phyloP scores from a whole-genome alignment of 2,113 vertebrate genomes.

The Morone chrysops region DNA sequence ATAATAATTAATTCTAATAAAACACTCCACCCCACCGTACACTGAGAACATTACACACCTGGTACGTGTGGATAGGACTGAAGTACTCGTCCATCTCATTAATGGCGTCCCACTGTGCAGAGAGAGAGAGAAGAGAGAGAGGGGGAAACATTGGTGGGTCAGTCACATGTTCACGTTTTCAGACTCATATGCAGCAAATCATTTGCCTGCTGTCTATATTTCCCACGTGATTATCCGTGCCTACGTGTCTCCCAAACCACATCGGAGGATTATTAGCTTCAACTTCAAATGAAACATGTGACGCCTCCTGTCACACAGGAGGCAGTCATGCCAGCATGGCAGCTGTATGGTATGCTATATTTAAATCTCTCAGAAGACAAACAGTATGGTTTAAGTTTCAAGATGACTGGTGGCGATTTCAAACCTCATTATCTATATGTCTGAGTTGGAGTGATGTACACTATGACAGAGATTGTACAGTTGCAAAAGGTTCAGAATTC shows the following conservation, averaged over 20 bases:
- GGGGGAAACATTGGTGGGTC: conserved; percentile 14
- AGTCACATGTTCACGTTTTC: conserved; percentile 38
- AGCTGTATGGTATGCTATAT: conserved; percentile 16
- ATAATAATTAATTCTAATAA: conserved; percentile 8
- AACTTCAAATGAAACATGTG: conserved; percentile 55
- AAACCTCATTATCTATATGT: not conserved
- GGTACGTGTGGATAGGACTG: conserved; percentile 96
- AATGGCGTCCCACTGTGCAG: conserved; percentile 95
- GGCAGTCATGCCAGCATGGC: not conserved
- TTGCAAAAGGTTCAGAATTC: not conserved
- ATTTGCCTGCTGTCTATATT: conserved; percentile 26
- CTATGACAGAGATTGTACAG: not conserved
- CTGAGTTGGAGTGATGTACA: not conserved
- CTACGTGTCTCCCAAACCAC: conserved; percentile 23
- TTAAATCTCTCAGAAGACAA: conserved; percentile 8
- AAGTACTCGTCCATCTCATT: conserved; percentile 98
- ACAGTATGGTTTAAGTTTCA: not conserved
- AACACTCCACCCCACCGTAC: not conserved
- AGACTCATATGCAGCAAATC: conserved; percentile 36
- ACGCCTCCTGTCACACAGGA: conserved; percentile 20
- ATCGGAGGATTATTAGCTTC: conserved; percentile 41
- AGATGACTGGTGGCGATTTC: conserved; percentile 1
- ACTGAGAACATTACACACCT: conserved; percentile 86
- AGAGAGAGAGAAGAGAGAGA: conserved; percentile 8
- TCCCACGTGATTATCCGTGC: conserved; percentile 8